A percentile compares a stretch with the other conserved stretches of the same genome.
Conservation (phyloP, 2,888 invertebrate genomes). For the Disparrhopalites patrizii region DNA sequence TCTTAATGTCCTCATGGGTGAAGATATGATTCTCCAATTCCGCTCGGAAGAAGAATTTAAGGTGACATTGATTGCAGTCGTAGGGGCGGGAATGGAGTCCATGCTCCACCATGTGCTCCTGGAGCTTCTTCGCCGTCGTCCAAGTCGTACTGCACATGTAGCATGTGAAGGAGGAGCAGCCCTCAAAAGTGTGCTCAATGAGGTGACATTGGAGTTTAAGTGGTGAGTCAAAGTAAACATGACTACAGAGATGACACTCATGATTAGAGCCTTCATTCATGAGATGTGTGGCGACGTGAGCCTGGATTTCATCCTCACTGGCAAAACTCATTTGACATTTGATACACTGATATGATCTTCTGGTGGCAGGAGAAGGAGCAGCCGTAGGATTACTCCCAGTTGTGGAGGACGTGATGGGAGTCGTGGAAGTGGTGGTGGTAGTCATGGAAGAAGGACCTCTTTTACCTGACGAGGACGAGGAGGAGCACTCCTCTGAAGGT, state of each 20-base stretch:
- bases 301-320: slow-evolving; percentile 61
- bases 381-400: slow-evolving; percentile 29
- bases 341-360: slow-evolving; percentile 61
- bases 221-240: slow-evolving; percentile 67
- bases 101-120: slow-evolving; percentile 78
- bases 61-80: slow-evolving; percentile 75
- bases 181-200: slow-evolving; percentile 80
- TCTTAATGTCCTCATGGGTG: slow-evolving; percentile 49
- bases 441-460: background rate
- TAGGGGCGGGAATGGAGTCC: slow-evolving; percentile 76
- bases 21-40: slow-evolving; percentile 79
- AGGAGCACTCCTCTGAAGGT: background rate
- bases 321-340: slow-evolving; percentile 64
- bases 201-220: slow-evolving; percentile 80
- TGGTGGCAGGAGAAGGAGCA: slow-evolving; percentile 18
- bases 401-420: slow-evolving; percentile 35
- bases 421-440: slow-evolving; percentile 39
- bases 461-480: slow-evolving; percentile 1
- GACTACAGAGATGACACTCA: slow-evolving; percentile 76
- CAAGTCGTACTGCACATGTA: slow-evolving; percentile 84
- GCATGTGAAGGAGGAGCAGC: slow-evolving; percentile 76
- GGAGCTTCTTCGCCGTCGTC: slow-evolving; percentile 74
- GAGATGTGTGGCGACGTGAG: slow-evolving; percentile 58
- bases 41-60: slow-evolving; percentile 85
- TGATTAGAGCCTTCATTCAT: slow-evolving; percentile 58